Evolutionary conservation across 2,888 invertebrate species (phyloP), one percentile per base, ranked within the genome.

Genomic region (Monochamus alternatus): DNA sequence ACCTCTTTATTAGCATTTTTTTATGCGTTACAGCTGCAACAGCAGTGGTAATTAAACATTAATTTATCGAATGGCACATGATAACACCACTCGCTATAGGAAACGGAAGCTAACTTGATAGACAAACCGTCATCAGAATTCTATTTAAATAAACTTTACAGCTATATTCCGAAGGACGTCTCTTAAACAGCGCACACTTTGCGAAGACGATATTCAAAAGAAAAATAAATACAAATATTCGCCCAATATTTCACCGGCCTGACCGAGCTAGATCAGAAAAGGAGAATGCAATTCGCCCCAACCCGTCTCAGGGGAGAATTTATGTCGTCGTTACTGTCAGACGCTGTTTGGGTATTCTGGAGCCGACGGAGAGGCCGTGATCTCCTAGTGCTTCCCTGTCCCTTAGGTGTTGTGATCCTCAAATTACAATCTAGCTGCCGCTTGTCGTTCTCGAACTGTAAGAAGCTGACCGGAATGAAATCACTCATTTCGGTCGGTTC

Each of bases 311-410:
- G 66, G 88, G 87, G 88, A 87, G 87, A 87, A 88, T 89, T 89
- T 89, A 89, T 87, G 88, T 88, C 88, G 87, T 87, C 86, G 88
- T 88, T 88, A 88, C 87, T 87, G 89, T 88, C 88, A 87, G 86
- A 85, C 85, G 82, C 87, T 87, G 87, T 87, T 88, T 88, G 87
- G 86, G 86, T 87, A 84, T 84, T 83, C 84, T 73, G 78, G 77
- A 77, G 80, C 75, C 51, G 74, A 78, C 71, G 68, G 75, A 32
- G 65, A 72, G 66, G 74, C 74, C 76, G 78, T 75, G 78, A 75
- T 76, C 76, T 75, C 75, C 79, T 75, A 70, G 76, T 75, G 78
- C 82, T 81, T 72, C 77, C 80, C 81, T 79, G 85, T 87, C 87
- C 88, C 87, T 81, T 85, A 88, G 88, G 87, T 87, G 88, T 87